Conservation (phyloP, 2,113 vertebrate genomes). For the Loxodonta africana region DNA sequence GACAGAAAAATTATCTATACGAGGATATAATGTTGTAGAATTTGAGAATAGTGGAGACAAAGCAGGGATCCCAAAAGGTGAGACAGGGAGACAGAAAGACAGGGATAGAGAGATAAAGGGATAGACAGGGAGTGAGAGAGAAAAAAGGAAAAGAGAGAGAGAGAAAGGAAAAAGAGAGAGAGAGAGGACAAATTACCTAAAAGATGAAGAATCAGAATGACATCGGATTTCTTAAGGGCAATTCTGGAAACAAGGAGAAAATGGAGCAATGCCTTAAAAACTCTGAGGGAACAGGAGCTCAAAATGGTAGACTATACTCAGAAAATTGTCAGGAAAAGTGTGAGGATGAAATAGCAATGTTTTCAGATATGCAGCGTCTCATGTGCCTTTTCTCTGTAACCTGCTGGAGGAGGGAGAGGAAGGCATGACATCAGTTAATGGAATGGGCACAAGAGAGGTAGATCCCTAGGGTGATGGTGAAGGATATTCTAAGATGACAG, state of each 20-base stretch:
- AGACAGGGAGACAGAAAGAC: background rate
- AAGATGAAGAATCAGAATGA: background rate
- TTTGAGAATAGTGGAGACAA: background rate
- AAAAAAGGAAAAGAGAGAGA: background rate
- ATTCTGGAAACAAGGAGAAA: background rate
- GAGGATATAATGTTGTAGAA: background rate
- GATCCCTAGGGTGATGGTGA: background rate
- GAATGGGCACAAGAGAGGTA: background rate
- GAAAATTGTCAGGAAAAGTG: background rate
- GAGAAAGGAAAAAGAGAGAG: background rate
- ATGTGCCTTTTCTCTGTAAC: background rate
- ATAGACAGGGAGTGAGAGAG: background rate
- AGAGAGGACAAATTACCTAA: background rate
- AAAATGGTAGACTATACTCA: background rate
- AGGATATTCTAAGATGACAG: rapidly evolving
- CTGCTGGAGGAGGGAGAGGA: background rate
- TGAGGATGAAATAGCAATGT: too few species aligned
- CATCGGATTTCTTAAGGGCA: background rate
- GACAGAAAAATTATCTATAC: background rate
- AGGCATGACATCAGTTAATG: background rate
- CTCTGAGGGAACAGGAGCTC: background rate
- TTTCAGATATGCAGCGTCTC: background rate
- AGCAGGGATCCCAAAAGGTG: background rate
- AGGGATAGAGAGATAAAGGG: background rate
- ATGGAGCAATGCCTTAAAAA: background rate